Evolutionary conservation across 2,113 vertebrate genomes (phyloP).

Genomic region (Gobio gobio): DNA sequence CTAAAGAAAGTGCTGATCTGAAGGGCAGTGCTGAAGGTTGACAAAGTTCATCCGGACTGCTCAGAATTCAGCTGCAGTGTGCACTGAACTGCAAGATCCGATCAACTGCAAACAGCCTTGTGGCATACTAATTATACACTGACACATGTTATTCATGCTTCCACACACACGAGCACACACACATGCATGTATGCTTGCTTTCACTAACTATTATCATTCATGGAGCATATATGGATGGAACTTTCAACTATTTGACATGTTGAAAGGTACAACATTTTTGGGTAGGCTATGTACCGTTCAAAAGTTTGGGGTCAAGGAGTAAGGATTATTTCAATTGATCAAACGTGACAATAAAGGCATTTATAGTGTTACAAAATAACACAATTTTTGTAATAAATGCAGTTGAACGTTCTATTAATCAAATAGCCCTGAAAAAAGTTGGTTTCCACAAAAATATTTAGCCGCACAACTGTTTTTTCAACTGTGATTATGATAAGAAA

Average conservation of each 20-base stretch:
- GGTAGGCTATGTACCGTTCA: not conserved
- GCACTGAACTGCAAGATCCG: constrained; percentile 9
- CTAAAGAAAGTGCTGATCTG: constrained; percentile 54
- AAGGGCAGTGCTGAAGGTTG: constrained; percentile 46
- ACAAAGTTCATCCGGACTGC: constrained; percentile 21
- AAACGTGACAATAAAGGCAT: not conserved
- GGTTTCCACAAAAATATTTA: not conserved
- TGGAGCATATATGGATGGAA: not conserved
- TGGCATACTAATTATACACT: constrained; percentile 39
- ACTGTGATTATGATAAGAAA: not conserved
- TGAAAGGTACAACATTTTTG: not conserved
- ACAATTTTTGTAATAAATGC: no score
- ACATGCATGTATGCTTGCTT: not conserved
- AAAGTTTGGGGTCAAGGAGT: not conserved
- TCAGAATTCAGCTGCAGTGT: constrained; percentile 27
- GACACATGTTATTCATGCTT: constrained; percentile 38
- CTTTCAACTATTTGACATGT: not conserved
- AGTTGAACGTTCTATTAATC: not conserved
- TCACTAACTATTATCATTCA: not conserved
- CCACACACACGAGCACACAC: not conserved
- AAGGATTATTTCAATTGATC: not conserved
- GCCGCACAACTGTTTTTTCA: not conserved
- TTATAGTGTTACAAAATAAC: not conserved
- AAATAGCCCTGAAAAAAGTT: not conserved
- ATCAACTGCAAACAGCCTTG: constrained; percentile 2